Base-by-base conservation (phyloP, 2,888 invertebrate species). In the Hypomecis punctinalis region DNA sequence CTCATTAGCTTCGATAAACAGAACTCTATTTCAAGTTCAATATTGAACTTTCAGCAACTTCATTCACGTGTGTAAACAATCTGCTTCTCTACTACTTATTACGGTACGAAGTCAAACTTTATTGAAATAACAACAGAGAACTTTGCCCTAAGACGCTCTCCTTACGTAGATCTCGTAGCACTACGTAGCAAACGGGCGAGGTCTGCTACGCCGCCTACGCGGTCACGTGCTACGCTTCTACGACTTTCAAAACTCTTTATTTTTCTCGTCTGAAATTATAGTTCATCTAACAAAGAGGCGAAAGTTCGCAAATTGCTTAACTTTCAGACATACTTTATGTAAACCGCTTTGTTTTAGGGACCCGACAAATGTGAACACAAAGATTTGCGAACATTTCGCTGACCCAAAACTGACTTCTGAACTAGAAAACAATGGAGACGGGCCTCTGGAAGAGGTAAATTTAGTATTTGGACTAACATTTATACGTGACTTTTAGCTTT, bases 301-400 rank as follows among this genome's bases (percentile, higher is more conserved):
- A 46, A 23, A 45, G 45, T 45, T 46, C 8, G 0, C 13, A 23
- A 13, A 46, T 46, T 23, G 8, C 8, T 46, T 46, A 13, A 13
- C 45, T n/a, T 9, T 47, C 5, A 33, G 10, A 10, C 33, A 2
- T 0, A 33, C 23, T 23, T 23, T 23, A 6, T 43, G 45, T 33
- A 39, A 52, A 53, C 55, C 37, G 10, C 37, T 54, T 11, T 67
- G 89, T 74, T 76, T 42, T 64, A 93, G 93, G 55, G 84, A 90
- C 67, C 86, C 87, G n/a, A 76, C 77, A 23, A 79, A 86, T 39
- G 86, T 91, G 7, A 90, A 92, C 70, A 76, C 81, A 48, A 89
- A 91, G 67, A 81, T 92, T 64, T 93, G 93, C 73, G 89, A 91
- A 49, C 87, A 88, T 71, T 92, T 92, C 68, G 75, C 79, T 52